phyloP scores from a whole-genome alignment of 2,797 vertebrate genomes.

The Acanthiza pusilla region DNA sequence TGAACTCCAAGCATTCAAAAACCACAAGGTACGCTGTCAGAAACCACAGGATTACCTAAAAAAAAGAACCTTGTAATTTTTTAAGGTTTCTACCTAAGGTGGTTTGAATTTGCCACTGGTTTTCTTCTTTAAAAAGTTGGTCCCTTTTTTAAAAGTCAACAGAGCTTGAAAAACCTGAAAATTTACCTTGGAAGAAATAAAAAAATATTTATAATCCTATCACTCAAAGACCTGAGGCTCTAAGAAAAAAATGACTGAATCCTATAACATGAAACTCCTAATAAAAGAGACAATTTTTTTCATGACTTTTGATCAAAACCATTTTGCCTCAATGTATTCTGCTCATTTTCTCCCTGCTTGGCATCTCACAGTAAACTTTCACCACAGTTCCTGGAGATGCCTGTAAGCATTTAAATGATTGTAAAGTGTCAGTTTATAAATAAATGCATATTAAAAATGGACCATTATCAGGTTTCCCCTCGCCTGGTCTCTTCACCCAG shows the following conservation, averaged over 20 bases:
- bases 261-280: not conserved
- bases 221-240: not conserved
- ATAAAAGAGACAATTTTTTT: not conserved
- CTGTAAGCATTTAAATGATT: not conserved
- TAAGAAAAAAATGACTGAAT: not conserved
- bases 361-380: not conserved
- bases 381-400: not conserved
- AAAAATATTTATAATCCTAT: not conserved
- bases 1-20: not conserved
- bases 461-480: not conserved
- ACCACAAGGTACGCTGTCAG: conserved; percentile 10
- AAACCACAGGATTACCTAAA: not conserved
- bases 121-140: not conserved
- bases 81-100: not conserved
- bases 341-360: not conserved
- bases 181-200: not conserved
- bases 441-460: not conserved
- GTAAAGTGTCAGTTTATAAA: not conserved
- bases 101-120: not conserved
- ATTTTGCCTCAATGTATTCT: not conserved
- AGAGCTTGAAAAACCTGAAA: not conserved
- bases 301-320: not conserved
- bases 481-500: not conserved
- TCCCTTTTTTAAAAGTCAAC: not conserved
- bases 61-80: not conserved